phyloP scores from a whole-genome alignment of 1,140 invertebrate genomes.

The Calliopsis andreniformis region DNA sequence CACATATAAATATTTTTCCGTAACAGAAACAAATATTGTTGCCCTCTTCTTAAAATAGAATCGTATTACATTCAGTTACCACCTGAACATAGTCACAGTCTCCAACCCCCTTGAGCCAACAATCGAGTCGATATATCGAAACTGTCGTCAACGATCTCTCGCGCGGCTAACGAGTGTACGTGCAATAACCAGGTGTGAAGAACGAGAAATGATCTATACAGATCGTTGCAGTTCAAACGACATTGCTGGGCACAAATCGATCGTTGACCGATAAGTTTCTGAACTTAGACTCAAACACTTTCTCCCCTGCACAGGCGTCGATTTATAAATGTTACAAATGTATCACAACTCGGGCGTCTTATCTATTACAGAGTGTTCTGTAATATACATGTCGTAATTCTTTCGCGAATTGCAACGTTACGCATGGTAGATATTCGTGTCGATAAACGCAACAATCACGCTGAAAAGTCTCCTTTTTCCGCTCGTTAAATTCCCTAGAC shows the following conservation, averaged over 20 bases:
- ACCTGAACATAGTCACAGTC: neutral
- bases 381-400: conserved; percentile 8
- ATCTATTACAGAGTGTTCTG: conserved; percentile 24
- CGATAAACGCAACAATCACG: neutral
- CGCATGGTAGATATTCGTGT: conserved; percentile 3
- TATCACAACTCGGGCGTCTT: conserved; percentile 49
- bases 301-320: conserved; percentile 25
- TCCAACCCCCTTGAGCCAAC: neutral
- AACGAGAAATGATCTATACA: conserved; percentile 54
- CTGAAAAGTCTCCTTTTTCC: neutral
- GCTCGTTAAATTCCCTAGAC: neutral
- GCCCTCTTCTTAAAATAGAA: too few relatives aligned
- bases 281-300: neutral
- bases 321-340: conserved; percentile 38
- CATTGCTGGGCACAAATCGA: conserved; percentile 41
- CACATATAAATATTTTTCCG: too few relatives aligned
- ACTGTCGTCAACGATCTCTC: conserved; percentile 39
- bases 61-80: neutral
- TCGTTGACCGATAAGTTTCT: conserved; percentile 17
- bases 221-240: conserved; percentile 28
- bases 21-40: too few relatives aligned
- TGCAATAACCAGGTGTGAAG: conserved; percentile 65
- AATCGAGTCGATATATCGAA: conserved; percentile 14
- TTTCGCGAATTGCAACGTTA: conserved; percentile 19
- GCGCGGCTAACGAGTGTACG: conserved; percentile 64